A percentile compares a stretch with the other conserved stretches of the same genome.
Conservation (phyloP, 2,797 vertebrate species). For the Enteromius radiatus region DNA sequence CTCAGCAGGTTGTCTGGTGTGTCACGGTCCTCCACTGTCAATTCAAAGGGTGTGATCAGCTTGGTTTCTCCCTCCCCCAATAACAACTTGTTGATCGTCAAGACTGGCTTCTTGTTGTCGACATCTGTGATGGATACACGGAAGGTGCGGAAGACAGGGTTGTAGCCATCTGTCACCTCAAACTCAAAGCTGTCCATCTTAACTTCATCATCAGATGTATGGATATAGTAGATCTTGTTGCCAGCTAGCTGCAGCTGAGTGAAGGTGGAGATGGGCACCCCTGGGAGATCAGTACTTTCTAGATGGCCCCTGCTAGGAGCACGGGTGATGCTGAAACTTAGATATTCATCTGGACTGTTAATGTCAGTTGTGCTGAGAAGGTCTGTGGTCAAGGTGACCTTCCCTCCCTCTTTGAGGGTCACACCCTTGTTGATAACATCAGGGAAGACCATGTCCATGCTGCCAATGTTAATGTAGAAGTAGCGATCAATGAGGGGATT, state of each 20-base stretch:
- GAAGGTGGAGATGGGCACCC: conserved; percentile 84
- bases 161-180: conserved; percentile 86
- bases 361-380: conserved; percentile 86
- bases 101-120: conserved; percentile 88
- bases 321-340: conserved; percentile 83
- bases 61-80: conserved; percentile 82
- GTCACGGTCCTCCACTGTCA: conserved; percentile 85
- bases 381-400: conserved; percentile 84
- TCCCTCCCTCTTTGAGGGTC: conserved; percentile 85
- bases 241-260: conserved; percentile 86
- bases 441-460: conserved; percentile 84
- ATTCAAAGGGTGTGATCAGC: conserved; percentile 87
- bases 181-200: conserved; percentile 92
- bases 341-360: conserved; percentile 85
- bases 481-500: conserved; percentile 86
- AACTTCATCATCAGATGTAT: conserved; percentile 84
- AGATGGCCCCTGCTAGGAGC: conserved; percentile 84
- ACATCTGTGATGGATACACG: conserved; percentile 86
- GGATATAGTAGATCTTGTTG: conserved; percentile 88
- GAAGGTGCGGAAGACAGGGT: conserved; percentile 83
- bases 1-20: conserved; percentile 80
- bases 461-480: conserved; percentile 85
- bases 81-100: conserved; percentile 81
- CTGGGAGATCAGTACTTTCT: conserved; percentile 82
- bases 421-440: conserved; percentile 88